Base-by-base conservation (phyloP, 2,888 invertebrate genomes). In the Cyaniris semiargus region DNA sequence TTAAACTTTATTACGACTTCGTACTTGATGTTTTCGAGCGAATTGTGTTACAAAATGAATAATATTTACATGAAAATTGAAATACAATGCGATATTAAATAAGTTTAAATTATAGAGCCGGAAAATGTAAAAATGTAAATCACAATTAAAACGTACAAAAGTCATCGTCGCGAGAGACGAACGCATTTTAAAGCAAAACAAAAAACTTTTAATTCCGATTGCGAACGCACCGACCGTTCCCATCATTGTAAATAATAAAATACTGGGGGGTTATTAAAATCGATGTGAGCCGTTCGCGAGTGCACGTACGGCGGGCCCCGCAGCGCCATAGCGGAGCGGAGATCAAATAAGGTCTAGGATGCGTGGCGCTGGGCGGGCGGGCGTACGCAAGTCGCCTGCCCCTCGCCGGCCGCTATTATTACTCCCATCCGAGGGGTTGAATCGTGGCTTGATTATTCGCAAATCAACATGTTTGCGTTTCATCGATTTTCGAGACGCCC, bases 381-480 rank as follows among this genome's bases (percentile, higher is more conserved):
- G 78, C 76, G 86, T 86, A 88, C 87, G 88, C 86, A 88, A 86
- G 85, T 75, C 79, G 78, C 87, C 87, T 85, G 85, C 81, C 81
- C 85, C 84, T 85, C 86, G 84, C 83, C 85, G 84, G 84, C 81
- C 86, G 86, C 87, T 88, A 90, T 91, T 92, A 91, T 91, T 90
- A 89, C 89, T 86, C 84, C 86, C 84, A 84, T 82, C 84, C 77
- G 83, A 87, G 89, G 90, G 91, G 89, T 88, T 86, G 88, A 85
- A 86, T 87, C 86, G 87, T 87, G 87, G 87, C 87, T 88, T 89
- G 89, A 91, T 91, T 90, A 92, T 91, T 91, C 91, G 88, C 92
- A 89, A 89, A 92, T 92, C 89, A 90, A 90, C 89, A 88, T 91
- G 90, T 90, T 90, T 89, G 90, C 88, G 83, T 89, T 89, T 88